phyloP scores from a whole-genome alignment of 2,113 vertebrate species.

The Laticauda laticaudata region DNA sequence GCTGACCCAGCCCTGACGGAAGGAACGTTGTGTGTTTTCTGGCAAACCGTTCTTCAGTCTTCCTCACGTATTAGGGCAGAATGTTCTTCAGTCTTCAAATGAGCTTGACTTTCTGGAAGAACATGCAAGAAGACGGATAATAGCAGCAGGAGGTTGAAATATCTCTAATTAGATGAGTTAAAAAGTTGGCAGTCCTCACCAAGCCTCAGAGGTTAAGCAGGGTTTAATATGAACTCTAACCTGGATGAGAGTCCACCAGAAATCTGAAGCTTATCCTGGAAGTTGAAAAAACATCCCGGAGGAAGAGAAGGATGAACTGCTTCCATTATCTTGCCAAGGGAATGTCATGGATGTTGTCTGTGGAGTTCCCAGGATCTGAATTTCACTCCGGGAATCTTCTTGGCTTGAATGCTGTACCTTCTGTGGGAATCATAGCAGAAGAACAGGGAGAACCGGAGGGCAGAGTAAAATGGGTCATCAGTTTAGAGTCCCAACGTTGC shows the following conservation, averaged over 20 bases:
- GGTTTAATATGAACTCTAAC: background rate
- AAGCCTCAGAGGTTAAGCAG: background rate
- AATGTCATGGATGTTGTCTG: background rate
- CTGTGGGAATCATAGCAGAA: background rate
- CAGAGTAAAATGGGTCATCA: background rate
- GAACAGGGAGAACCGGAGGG: background rate
- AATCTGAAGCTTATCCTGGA: background rate
- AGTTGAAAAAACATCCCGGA: background rate
- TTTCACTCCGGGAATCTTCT: background rate
- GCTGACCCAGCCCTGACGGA: background rate
- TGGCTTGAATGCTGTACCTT: background rate
- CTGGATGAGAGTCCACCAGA: background rate
- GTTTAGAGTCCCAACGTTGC: background rate
- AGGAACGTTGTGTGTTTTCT: background rate
- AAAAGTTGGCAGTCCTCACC: background rate
- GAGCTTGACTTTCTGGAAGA: background rate
- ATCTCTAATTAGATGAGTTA: background rate
- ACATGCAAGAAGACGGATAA: background rate
- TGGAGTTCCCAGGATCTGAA: background rate
- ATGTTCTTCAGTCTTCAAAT: background rate
- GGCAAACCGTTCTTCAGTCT: background rate
- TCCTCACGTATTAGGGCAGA: background rate
- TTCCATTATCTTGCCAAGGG: background rate
- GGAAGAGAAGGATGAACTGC: background rate
- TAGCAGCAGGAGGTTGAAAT: background rate